Percentiles rank a stretch among this genome's conserved stretches.
These are phyloP conservation scores for Diceros bicornis DNA, from an alignment of 2,797 vertebrate genomes.

Conservation along the genomic window DNA sequence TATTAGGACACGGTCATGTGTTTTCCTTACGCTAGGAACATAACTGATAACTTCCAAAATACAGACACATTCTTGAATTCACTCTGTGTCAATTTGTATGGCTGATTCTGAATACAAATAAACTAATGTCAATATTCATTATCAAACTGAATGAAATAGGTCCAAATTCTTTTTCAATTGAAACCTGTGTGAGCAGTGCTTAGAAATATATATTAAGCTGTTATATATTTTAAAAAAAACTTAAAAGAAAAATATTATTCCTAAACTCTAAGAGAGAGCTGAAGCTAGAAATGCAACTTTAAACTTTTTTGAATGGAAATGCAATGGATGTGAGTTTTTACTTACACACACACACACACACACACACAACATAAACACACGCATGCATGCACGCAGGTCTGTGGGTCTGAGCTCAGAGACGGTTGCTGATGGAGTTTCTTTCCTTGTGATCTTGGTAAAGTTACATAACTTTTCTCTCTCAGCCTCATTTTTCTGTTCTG, in stretches of 20 bases:
- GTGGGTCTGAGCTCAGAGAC: too few species aligned
- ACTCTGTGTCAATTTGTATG: background rate
- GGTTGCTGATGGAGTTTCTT: accelerated
- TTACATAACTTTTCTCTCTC: background rate
- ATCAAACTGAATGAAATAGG: background rate
- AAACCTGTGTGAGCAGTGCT: background rate
- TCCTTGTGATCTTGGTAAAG: background rate
- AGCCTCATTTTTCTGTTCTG: too few species aligned
- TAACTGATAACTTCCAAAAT: background rate
- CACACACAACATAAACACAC: background rate
- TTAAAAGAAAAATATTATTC: background rate
- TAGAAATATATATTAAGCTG: background rate
- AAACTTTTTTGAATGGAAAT: background rate
- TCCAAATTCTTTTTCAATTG: too few species aligned
- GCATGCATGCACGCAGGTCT: accelerated
- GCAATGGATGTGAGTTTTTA: background rate
- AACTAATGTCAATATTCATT: too few species aligned
- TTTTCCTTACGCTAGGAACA: background rate
- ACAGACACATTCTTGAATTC: accelerated
- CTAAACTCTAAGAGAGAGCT: background rate
- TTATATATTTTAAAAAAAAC: background rate
- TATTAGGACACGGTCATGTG: too few species aligned
- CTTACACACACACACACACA: background rate
- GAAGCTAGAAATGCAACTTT: background rate
- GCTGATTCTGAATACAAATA: background rate